These are phyloP conservation scores for Callimorpha dominula DNA, from an alignment of 2,888 invertebrate species.

Conservation along the genomic window DNA sequence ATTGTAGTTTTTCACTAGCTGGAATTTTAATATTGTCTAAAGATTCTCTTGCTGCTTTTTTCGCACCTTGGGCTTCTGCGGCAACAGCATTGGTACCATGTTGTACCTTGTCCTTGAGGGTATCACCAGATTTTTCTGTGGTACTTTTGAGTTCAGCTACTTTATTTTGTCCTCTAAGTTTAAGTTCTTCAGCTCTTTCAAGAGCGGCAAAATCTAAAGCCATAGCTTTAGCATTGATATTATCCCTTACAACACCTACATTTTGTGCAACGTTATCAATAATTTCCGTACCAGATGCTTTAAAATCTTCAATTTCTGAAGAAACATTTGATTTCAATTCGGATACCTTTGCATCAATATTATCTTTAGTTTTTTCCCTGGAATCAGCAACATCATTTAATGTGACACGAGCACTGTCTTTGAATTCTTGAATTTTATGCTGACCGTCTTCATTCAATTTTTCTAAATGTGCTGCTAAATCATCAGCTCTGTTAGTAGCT, in stretches of 20 bases:
- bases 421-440: conserved; percentile 57
- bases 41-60: conserved; percentile 63
- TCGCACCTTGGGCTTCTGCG: conserved; percentile 65
- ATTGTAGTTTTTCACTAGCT: conserved; percentile 67
- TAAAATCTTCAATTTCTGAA: conserved; percentile 61
- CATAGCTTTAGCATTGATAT: conserved; percentile 74
- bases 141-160: conserved; percentile 64
- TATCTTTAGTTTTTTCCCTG: conserved; percentile 60
- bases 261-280: conserved; percentile 71
- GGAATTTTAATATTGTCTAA: conserved; percentile 63
- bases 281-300: conserved; percentile 63
- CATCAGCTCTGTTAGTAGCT: conserved; percentile 62
- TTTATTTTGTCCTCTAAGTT: conserved; percentile 63
- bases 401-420: conserved; percentile 60
- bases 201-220: conserved; percentile 73
- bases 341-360: conserved; percentile 56
- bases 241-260: conserved; percentile 67
- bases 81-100: conserved; percentile 69
- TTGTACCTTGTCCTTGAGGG: conserved; percentile 67
- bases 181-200: conserved; percentile 75
- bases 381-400: conserved; percentile 63
- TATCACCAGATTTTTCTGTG: conserved; percentile 61
- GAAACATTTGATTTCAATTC: conserved; percentile 61
- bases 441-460: conserved; percentile 61
- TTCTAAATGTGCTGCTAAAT: conserved; percentile 63